Percentiles rank a stretch among this genome's conserved stretches.
Evolutionary conservation across 2,888 invertebrate species (phyloP).

Genomic region (Dexiosoma caninum): DNA sequence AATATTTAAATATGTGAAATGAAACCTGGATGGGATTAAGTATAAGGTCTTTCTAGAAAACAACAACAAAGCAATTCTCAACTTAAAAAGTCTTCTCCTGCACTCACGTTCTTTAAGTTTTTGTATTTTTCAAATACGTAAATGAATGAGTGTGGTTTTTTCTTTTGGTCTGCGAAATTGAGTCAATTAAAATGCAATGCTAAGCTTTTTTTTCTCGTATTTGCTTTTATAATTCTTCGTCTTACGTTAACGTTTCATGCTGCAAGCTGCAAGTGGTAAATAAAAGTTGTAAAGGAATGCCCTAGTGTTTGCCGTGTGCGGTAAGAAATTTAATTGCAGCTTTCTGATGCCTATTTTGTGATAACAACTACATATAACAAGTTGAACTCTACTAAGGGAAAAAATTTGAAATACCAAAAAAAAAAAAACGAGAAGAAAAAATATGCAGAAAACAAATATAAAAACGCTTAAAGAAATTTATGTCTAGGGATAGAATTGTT

Average conservation of each 20-base stretch:
- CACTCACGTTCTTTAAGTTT: neutral
- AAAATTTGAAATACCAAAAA: neutral
- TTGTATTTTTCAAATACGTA: slow-evolving; percentile 1
- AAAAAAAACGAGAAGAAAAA: slow-evolving; percentile 18
- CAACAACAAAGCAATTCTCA: neutral
- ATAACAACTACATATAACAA: slow-evolving; percentile 42
- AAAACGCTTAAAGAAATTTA: slow-evolving; percentile 56
- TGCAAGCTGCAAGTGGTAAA: slow-evolving; percentile 20
- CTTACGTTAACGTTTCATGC: slow-evolving; percentile 19
- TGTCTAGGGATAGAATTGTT: slow-evolving; percentile 54
- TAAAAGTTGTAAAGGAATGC: neutral
- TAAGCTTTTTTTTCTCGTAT: slow-evolving; percentile 35
- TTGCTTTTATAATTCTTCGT: slow-evolving; percentile 6
- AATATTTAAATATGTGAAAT: neutral
- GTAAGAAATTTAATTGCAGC: slow-evolving; percentile 61
- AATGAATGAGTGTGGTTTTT: slow-evolving; percentile 28
- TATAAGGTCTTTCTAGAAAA: neutral
- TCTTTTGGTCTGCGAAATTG: slow-evolving; percentile 45
- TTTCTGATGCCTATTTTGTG: slow-evolving; percentile 57
- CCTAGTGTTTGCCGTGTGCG: slow-evolving; percentile 54
- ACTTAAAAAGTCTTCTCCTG: neutral
- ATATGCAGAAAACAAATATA: slow-evolving; percentile 33
- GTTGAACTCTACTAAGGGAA: neutral
- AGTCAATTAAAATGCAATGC: slow-evolving; percentile 60
- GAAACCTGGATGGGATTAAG: neutral